These are phyloP conservation scores for Synanthedon formicaeformis DNA, from an alignment of 2,888 invertebrate species.

Conservation along the genomic window DNA sequence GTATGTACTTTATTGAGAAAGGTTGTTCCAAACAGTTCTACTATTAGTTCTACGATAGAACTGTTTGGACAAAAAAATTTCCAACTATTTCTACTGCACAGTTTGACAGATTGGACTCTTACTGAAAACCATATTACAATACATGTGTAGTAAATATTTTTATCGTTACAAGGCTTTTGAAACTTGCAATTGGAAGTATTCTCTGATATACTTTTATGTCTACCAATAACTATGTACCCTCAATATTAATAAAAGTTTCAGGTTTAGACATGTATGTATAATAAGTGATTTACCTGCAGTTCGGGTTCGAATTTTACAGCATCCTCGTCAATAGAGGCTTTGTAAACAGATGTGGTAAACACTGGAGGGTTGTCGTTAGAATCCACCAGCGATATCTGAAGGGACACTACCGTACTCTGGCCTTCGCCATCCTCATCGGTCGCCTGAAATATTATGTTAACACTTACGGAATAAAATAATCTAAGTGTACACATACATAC, in stretches of 20 bases:
- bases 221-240: too few species aligned
- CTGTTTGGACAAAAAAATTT: too few species aligned
- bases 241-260: too few species aligned
- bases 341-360: constrained; percentile 82
- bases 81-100: too few species aligned
- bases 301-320: constrained; percentile 87
- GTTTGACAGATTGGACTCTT: too few species aligned
- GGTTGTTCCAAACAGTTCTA: too few species aligned
- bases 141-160: neutral
- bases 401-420: constrained; percentile 80
- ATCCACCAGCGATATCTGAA: constrained; percentile 84
- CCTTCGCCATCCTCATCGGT: constrained; percentile 87
- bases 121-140: neutral
- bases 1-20: too few species aligned
- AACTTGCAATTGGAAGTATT: too few species aligned
- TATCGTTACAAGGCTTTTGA: too few species aligned
- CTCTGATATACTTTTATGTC: too few species aligned
- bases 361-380: constrained; percentile 91
- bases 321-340: constrained; percentile 88
- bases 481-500: neutral
- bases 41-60: too few species aligned
- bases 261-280: neutral
- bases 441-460: constrained; percentile 65
- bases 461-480: constrained; percentile 1
- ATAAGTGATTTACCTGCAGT: constrained; percentile 28